These are phyloP conservation scores for Leucoraja ocellata DNA, from an alignment of 2,797 vertebrate species.

Conservation along the genomic window DNA sequence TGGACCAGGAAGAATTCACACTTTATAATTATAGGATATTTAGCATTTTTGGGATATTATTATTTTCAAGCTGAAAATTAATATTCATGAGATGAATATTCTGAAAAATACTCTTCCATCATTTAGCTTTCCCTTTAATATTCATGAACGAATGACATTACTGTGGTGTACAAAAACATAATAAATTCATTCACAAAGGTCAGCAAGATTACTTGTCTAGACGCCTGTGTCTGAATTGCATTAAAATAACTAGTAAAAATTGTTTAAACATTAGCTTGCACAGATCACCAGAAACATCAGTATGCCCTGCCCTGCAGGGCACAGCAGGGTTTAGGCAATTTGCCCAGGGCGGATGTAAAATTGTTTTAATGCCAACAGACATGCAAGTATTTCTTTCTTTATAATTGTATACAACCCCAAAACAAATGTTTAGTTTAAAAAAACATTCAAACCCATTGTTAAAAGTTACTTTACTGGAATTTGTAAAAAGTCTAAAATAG, in stretches of 20 bases:
- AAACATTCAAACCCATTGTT: background rate
- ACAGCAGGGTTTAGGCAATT: background rate
- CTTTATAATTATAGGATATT: background rate
- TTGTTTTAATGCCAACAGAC: background rate
- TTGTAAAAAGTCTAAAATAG: background rate
- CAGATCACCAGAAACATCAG: background rate
- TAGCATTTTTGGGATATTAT: background rate
- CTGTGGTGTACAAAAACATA: background rate
- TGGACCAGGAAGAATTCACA: too few relatives aligned
- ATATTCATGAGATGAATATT: background rate
- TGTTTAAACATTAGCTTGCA: background rate
- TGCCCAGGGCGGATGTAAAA: conserved; percentile 1
- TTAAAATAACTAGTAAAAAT: conserved; percentile 1
- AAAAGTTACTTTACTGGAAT: background rate
- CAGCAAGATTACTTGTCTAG: background rate
- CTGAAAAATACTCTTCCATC: background rate
- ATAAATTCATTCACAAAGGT: background rate
- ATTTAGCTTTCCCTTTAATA: background rate
- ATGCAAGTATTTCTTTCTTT: conserved; percentile 1
- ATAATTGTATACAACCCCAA: background rate
- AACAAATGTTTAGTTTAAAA: conserved; percentile 11
- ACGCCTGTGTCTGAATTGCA: too few relatives aligned
- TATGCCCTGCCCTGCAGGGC: conserved; percentile 9
- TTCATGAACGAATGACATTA: background rate
- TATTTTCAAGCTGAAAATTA: background rate